Conservation (phyloP, 2,113 vertebrate genomes). For the Merops nubicus region DNA sequence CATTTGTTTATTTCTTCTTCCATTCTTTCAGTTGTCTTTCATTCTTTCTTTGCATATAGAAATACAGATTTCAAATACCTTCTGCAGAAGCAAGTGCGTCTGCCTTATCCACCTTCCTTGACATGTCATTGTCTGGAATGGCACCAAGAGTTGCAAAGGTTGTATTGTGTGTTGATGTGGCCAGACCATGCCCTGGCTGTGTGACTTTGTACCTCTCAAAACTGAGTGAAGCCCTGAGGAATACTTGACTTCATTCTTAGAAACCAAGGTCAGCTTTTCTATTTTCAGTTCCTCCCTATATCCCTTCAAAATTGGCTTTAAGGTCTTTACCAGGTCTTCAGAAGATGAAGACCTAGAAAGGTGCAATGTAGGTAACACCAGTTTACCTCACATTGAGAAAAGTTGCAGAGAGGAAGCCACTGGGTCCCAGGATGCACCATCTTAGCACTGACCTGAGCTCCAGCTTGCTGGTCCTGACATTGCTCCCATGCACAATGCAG, state of each 20-base stretch:
- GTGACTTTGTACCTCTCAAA: background rate
- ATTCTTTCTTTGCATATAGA: background rate
- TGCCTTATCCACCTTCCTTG: background rate
- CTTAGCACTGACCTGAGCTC: background rate
- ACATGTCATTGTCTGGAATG: background rate
- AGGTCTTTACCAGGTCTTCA: background rate
- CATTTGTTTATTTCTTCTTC: background rate
- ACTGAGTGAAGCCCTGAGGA: conserved; percentile 1
- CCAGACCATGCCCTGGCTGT: background rate
- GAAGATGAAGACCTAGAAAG: background rate
- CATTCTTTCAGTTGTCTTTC: background rate
- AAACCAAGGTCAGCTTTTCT: conserved; percentile 9
- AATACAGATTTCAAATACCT: background rate
- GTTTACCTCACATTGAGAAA: background rate
- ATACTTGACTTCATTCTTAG: conserved; percentile 12
- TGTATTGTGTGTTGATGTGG: background rate
- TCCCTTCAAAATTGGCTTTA: conserved; percentile 26
- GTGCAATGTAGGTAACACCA: background rate
- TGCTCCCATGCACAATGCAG: background rate
- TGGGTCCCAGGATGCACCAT: background rate
- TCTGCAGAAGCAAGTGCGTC: background rate
- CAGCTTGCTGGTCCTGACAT: background rate
- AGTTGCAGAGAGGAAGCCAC: background rate
- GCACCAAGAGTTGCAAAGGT: background rate
- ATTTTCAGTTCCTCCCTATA: background rate